phyloP scores from a whole-genome alignment of 35 echinoderm and acorn worm genomes.

The Stichopus chloronotus region DNA sequence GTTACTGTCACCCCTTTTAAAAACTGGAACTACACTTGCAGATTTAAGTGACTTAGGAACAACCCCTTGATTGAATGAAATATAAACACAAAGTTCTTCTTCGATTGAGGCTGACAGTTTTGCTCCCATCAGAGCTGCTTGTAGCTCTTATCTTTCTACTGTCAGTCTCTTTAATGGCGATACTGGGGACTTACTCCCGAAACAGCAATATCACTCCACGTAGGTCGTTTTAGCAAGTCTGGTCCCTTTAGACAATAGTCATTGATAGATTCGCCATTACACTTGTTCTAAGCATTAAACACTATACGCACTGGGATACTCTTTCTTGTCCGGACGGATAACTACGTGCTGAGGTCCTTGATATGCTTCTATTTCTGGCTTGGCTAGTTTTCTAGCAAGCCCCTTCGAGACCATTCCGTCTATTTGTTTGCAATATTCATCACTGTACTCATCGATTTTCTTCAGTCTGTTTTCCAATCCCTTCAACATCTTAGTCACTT shows the following conservation, averaged over 20 bases:
- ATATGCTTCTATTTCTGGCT: background rate
- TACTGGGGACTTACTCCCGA: slow-evolving; percentile 9
- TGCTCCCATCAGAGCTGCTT: slow-evolving; percentile 37
- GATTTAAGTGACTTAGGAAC: too few relatives aligned
- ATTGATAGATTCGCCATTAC: slow-evolving; percentile 30
- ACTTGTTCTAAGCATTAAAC: slow-evolving; percentile 53
- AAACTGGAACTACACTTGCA: too few relatives aligned
- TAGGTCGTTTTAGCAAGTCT: slow-evolving; percentile 50
- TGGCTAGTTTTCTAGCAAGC: slow-evolving; percentile 41
- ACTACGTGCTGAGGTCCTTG: slow-evolving; percentile 64
- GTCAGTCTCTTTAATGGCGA: slow-evolving; percentile 51
- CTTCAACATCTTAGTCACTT: background rate
- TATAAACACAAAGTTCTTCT: too few relatives aligned
- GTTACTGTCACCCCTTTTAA: too few relatives aligned
- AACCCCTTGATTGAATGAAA: too few relatives aligned
- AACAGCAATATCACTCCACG: slow-evolving; percentile 42
- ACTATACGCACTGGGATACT: slow-evolving; percentile 67
- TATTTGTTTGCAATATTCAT: slow-evolving; percentile 33
- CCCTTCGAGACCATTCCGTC: slow-evolving; percentile 44
- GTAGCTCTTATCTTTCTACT: slow-evolving; percentile 35
- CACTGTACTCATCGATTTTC: background rate
- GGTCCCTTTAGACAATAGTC: slow-evolving; percentile 23
- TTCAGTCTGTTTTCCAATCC: background rate
- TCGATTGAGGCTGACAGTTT: slow-evolving; percentile 24
- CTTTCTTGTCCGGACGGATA: slow-evolving; percentile 52